phyloP scores from a whole-genome alignment of 2,113 vertebrate genomes.

The Brachirus orientalis region DNA sequence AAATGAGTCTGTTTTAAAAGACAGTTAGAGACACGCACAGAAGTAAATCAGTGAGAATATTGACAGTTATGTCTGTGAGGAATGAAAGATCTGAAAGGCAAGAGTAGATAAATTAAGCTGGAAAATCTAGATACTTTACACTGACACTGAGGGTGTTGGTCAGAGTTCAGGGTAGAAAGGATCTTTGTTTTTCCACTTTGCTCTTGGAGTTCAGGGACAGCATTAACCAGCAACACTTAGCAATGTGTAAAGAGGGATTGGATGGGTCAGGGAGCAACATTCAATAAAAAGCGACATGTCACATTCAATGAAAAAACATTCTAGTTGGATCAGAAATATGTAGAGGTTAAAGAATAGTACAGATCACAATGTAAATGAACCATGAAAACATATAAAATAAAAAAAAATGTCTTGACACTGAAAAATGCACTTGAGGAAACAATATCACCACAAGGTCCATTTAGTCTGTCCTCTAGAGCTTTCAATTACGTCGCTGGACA shows the following conservation, averaged over 20 bases:
- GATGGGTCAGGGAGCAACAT: slow-evolving; percentile 1
- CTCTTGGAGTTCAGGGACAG: slow-evolving; percentile 46
- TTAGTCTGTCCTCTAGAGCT: too few relatives aligned
- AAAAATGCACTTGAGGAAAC: too few relatives aligned
- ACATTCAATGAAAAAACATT: background rate
- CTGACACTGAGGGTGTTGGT: slow-evolving; percentile 14
- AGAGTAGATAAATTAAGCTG: slow-evolving; percentile 32
- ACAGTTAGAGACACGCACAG: slow-evolving; percentile 18
- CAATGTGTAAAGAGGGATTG: background rate
- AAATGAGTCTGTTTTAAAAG: slow-evolving; percentile 45
- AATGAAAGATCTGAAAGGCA: slow-evolving; percentile 30
- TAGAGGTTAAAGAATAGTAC: slow-evolving; percentile 9
- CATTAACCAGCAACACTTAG: slow-evolving; percentile 9
- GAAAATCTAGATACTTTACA: slow-evolving; percentile 32
- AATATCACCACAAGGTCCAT: too few relatives aligned
- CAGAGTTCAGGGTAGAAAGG: slow-evolving; percentile 41
- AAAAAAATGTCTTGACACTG: background rate
- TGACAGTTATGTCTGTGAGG: slow-evolving; percentile 25
- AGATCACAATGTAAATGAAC: background rate
- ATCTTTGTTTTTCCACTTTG: slow-evolving; percentile 30
- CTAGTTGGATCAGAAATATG: background rate
- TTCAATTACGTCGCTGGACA: too few relatives aligned
- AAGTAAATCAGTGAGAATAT: slow-evolving; percentile 40
- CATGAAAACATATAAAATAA: background rate
- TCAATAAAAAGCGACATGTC: background rate